Conservation (phyloP, 1,140 invertebrate genomes). For the Philopotamus ludificatus region DNA sequence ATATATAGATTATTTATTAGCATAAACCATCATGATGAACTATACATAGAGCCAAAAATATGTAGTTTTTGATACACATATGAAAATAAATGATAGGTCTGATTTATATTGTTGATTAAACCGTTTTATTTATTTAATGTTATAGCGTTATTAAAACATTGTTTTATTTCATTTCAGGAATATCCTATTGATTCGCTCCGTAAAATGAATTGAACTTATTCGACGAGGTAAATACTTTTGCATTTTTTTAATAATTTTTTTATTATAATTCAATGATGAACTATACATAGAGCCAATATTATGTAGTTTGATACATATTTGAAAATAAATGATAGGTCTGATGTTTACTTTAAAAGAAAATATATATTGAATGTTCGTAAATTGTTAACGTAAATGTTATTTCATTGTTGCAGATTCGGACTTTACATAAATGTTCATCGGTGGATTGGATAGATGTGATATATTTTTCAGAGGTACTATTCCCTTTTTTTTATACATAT, state of each 20-base stretch:
- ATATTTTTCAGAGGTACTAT: not conserved
- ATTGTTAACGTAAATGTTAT: not conserved
- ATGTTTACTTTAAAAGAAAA: not conserved
- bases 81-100: conserved; percentile 27
- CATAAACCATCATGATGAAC: conserved; percentile 8
- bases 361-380: not conserved
- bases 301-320: conserved; percentile 30
- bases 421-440: not conserved
- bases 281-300: conserved; percentile 23
- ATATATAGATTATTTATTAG: not conserved
- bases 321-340: conserved; percentile 27
- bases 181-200: not conserved
- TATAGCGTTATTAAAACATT: not conserved
- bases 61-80: conserved; percentile 29
- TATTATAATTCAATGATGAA: conserved; percentile 16
- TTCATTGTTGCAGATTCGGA: not conserved
- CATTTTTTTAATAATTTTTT: not conserved
- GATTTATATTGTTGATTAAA: not conserved
- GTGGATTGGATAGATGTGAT: too few relatives aligned
- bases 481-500: conserved; percentile 11
- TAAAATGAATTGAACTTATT: not conserved
- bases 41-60: conserved; percentile 23
- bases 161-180: not conserved
- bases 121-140: not conserved
- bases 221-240: not conserved